These are phyloP conservation scores for Campopleginae sp. DNA, from an alignment of 2,888 invertebrate species.

Conservation along the genomic window DNA sequence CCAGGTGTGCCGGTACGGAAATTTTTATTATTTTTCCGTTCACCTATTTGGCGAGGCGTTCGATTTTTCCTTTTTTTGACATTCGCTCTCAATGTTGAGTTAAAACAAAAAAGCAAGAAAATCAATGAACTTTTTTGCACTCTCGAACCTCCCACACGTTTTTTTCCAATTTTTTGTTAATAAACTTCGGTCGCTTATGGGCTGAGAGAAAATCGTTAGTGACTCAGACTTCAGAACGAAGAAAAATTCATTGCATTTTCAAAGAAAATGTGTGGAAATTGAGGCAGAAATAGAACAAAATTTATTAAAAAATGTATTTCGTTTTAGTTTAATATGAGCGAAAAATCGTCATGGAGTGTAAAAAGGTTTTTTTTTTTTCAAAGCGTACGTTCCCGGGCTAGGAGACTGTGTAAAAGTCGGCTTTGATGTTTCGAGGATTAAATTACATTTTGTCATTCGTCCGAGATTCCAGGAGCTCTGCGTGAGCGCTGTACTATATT, in stretches of 20 bases:
- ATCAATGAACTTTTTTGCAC: background rate
- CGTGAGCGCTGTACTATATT: background rate
- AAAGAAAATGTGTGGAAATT: background rate
- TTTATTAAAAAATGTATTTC: background rate
- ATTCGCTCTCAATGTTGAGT: background rate
- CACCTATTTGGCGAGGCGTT: background rate
- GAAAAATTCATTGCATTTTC: background rate
- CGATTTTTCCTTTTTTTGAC: background rate
- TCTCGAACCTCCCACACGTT: background rate
- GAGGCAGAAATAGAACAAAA: background rate
- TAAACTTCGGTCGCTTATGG: background rate
- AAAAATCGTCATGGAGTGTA: background rate
- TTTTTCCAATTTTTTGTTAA: background rate
- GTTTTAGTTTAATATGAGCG: background rate
- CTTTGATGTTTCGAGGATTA: conserved; percentile 33
- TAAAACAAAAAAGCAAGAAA: background rate
- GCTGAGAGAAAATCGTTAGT: background rate
- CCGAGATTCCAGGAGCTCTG: background rate
- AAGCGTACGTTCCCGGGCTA: background rate
- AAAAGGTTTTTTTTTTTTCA: background rate
- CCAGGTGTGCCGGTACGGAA: background rate
- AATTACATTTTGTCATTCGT: conserved; percentile 29
- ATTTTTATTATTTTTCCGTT: conserved; percentile 7
- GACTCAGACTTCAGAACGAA: background rate
- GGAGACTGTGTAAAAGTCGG: conserved; percentile 12